Conservation (phyloP, 2,888 invertebrate genomes). For the Agrilus cyanescens region DNA sequence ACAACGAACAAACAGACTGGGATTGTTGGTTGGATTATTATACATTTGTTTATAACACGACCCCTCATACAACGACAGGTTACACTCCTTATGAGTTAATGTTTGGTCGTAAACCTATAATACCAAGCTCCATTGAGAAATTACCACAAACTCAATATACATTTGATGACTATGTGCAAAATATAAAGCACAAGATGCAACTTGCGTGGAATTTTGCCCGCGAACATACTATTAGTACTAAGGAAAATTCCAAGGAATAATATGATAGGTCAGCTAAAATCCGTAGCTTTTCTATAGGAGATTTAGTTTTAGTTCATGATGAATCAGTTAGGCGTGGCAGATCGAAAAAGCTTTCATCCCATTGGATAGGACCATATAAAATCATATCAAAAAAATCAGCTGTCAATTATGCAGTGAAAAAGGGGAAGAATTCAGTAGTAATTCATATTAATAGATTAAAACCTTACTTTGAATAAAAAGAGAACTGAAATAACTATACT, state of each 20-base stretch:
- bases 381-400: too few relatives aligned
- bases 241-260: conserved; percentile 10
- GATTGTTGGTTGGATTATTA: conserved; percentile 20
- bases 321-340: too few relatives aligned
- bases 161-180: background rate
- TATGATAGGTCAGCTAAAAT: background rate
- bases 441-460: too few relatives aligned
- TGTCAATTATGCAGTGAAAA: too few relatives aligned
- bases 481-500: too few relatives aligned
- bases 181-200: background rate
- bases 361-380: too few relatives aligned
- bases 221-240: background rate
- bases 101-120: conserved; percentile 13
- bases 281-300: too few relatives aligned
- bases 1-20: conserved; percentile 21
- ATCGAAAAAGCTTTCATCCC: too few relatives aligned
- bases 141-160: conserved; percentile 15
- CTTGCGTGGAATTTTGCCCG: background rate
- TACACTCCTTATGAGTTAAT: conserved; percentile 19
- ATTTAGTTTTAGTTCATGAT: too few relatives aligned
- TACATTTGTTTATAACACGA: conserved; percentile 20
- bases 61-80: conserved; percentile 18
- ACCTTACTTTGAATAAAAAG: too few relatives aligned
- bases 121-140: conserved; percentile 15
- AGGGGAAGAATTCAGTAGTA: too few relatives aligned